Percentiles rank a stretch among this genome's conserved stretches.
These are phyloP conservation scores for Hyles euphorbiae DNA, from an alignment of 1,140 invertebrate genomes.

Conservation along the genomic window DNA sequence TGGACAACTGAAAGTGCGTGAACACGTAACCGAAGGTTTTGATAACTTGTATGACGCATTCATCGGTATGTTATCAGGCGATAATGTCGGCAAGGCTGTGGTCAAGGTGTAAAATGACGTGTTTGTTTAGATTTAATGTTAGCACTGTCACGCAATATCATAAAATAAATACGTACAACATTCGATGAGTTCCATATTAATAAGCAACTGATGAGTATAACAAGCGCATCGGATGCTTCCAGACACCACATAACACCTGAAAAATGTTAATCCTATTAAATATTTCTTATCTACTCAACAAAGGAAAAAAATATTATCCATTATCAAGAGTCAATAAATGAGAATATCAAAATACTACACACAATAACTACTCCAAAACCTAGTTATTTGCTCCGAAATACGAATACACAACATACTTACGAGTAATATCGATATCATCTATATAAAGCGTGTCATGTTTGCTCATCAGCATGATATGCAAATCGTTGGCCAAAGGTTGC, in stretches of 20 bases:
- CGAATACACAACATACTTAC: conserved; percentile 30
- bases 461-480: conserved; percentile 60
- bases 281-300: too few relatives aligned
- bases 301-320: too few relatives aligned
- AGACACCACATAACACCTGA: conserved; percentile 56
- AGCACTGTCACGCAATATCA: too few relatives aligned
- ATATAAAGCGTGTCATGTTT: conserved; percentile 56
- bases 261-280: conserved; percentile 9
- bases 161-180: conserved; percentile 31
- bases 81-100: conserved; percentile 78
- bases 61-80: conserved; percentile 75
- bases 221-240: conserved; percentile 51
- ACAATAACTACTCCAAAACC: too few relatives aligned
- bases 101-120: conserved; percentile 63
- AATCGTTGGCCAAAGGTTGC: conserved; percentile 44
- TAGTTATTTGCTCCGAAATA: not conserved
- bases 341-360: too few relatives aligned
- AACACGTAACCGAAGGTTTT: conserved; percentile 77
- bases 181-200: conserved; percentile 54
- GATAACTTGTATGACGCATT: conserved; percentile 78
- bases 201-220: conserved; percentile 47
- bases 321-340: too few relatives aligned
- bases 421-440: conserved; percentile 56
- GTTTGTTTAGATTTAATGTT: too few relatives aligned
- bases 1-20: conserved; percentile 74